Percentiles rank a stretch among this genome's conserved stretches.
Evolutionary conservation across 2,113 vertebrate species (phyloP).

Genomic region (Calidris pugnax): DNA sequence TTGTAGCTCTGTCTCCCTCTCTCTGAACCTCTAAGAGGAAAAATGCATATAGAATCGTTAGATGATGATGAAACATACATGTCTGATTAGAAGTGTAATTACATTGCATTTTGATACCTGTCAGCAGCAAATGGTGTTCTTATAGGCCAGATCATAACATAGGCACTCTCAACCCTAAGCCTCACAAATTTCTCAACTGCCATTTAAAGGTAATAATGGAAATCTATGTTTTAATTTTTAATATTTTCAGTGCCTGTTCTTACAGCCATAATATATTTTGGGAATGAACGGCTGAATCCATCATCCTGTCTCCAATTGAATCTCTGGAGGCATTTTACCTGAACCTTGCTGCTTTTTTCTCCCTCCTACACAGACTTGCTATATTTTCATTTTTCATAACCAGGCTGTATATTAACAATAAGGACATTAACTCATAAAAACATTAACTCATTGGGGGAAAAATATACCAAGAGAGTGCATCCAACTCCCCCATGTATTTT

Average conservation of each 20-base stretch:
- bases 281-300: slow-evolving; percentile 29
- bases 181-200: not conserved
- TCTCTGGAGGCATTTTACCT: slow-evolving; percentile 26
- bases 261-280: not conserved
- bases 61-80: not conserved
- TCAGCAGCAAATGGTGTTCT: slow-evolving; percentile 3
- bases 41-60: not conserved
- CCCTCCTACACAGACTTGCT: not conserved
- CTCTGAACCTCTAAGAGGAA: not conserved
- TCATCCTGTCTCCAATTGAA: not conserved
- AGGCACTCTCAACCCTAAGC: not conserved
- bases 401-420: not conserved
- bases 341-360: slow-evolving; percentile 4
- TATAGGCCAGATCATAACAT: not conserved
- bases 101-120: not conserved
- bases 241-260: slow-evolving; percentile 16
- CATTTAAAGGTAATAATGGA: slow-evolving; percentile 22
- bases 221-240: slow-evolving; percentile 48
- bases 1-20: not conserved
- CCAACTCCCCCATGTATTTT: not conserved
- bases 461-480: not conserved
- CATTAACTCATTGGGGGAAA: slow-evolving; percentile 1
- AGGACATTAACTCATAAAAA: slow-evolving; percentile 27
- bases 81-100: slow-evolving; percentile 47
- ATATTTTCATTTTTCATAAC: not conserved